Percentiles rank a stretch among this genome's conserved stretches.
Evolutionary conservation across 2,113 vertebrate genomes (phyloP).

Genomic region (Gymnarchus niloticus): DNA sequence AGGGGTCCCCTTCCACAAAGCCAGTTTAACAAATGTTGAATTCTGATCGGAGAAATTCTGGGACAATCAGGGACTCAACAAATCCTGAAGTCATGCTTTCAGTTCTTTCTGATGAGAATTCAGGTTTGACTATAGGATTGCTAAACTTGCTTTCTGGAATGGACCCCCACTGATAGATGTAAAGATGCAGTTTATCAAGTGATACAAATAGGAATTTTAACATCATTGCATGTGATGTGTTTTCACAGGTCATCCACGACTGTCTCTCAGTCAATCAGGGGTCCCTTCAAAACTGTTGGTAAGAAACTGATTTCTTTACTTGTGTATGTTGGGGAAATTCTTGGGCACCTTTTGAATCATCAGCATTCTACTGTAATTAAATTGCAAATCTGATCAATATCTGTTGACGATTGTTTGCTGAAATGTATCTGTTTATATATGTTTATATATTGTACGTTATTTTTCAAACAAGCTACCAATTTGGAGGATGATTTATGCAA

Average conservation of each 20-base stretch:
- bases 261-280: conserved; percentile 67
- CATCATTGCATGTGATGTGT: not conserved
- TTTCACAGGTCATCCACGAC: conserved; percentile 75
- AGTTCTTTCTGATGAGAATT: too few species aligned
- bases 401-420: not conserved
- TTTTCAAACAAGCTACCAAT: conserved; percentile 10
- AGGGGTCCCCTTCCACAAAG: too few species aligned
- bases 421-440: not conserved
- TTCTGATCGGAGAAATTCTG: too few species aligned
- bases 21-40: too few species aligned
- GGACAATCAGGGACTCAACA: too few species aligned
- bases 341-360: too few species aligned
- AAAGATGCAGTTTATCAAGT: not conserved
- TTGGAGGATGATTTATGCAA: not conserved
- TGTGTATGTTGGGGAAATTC: not conserved
- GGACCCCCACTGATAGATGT: not conserved
- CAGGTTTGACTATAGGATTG: too few species aligned
- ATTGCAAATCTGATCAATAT: conserved; percentile 10
- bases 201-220: not conserved
- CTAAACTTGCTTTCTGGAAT: too few species aligned
- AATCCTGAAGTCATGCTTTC: too few species aligned
- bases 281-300: conserved; percentile 70
- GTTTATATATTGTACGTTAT: not conserved
- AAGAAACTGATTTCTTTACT: conserved; percentile 37
- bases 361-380: too few species aligned